These are phyloP conservation scores for Morpho deidamia DNA, from an alignment of 2,888 invertebrate species.

Conservation along the genomic window DNA sequence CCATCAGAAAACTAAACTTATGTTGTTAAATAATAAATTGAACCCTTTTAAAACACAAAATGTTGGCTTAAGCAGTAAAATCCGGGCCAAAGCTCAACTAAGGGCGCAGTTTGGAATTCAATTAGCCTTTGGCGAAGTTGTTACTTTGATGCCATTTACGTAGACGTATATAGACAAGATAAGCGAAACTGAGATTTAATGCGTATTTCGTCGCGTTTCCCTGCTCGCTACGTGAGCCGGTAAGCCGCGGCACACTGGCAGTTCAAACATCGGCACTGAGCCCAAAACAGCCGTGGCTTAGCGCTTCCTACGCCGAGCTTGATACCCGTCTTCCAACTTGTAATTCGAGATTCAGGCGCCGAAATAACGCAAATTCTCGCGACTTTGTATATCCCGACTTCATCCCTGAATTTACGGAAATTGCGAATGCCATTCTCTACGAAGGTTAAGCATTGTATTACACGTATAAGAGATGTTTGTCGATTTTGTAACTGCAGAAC, in stretches of 20 bases:
- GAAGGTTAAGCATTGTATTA: no score
- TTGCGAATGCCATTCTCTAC: neutral
- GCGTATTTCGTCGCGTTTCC: constrained; percentile 53
- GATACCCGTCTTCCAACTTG: constrained; percentile 68
- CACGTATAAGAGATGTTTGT: no score
- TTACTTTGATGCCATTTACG: constrained; percentile 24
- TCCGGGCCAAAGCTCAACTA: constrained; percentile 4
- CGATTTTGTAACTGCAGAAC: neutral
- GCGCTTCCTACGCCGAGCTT: constrained; percentile 61
- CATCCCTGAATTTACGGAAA: constrained; percentile 9
- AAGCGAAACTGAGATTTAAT: constrained; percentile 63
- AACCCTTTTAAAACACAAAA: neutral
- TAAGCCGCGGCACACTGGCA: constrained; percentile 64
- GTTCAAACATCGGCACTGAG: constrained; percentile 64
- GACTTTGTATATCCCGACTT: constrained; percentile 20
- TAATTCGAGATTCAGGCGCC: constrained; percentile 66
- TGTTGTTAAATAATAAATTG: no score
- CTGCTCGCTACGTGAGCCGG: constrained; percentile 47
- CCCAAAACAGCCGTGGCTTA: constrained; percentile 65
- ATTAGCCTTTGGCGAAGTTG: constrained; percentile 37
- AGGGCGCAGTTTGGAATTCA: constrained; percentile 28
- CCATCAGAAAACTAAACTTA: no score
- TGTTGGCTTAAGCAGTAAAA: neutral
- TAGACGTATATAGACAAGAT: constrained; percentile 40
- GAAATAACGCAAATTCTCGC: constrained; percentile 71